Evolutionary conservation across 2,888 invertebrate genomes (phyloP).

Genomic region (Unio delphinus): DNA sequence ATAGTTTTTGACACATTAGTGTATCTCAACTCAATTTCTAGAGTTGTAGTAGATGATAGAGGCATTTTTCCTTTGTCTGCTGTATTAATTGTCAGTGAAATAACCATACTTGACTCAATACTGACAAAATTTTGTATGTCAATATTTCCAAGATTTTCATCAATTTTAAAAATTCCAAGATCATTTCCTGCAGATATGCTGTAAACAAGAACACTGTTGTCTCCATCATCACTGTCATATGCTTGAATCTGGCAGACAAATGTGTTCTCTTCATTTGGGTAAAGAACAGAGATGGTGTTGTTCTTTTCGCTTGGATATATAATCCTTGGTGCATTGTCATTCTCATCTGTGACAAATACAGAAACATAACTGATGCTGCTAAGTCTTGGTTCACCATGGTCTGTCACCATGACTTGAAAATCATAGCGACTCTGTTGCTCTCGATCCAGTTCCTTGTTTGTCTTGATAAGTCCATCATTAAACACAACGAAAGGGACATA

Average conservation of each 20-base stretch:
- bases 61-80: constrained; percentile 19
- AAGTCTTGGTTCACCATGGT: constrained; percentile 42
- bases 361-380: constrained; percentile 36
- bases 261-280: constrained; percentile 24
- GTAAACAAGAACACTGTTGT: constrained; percentile 25
- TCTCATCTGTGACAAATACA: constrained; percentile 47
- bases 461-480: constrained; percentile 43
- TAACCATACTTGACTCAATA: constrained; percentile 13
- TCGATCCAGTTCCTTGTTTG: constrained; percentile 44
- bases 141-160: constrained; percentile 26
- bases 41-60: constrained; percentile 8
- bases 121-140: constrained; percentile 23
- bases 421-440: constrained; percentile 40
- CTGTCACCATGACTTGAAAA: constrained; percentile 41
- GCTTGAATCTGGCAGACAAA: constrained; percentile 29
- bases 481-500: constrained; percentile 44
- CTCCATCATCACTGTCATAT: constrained; percentile 30
- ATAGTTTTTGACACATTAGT: constrained; percentile 18
- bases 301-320: constrained; percentile 50
- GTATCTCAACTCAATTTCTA: constrained; percentile 25
- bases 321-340: constrained; percentile 57
- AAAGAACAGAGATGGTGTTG: constrained; percentile 28
- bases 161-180: constrained; percentile 28
- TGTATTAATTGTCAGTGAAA: constrained; percentile 17
- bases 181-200: constrained; percentile 26